phyloP scores from a whole-genome alignment of 1,140 invertebrate species.

The Temnothorax nylanderi region DNA sequence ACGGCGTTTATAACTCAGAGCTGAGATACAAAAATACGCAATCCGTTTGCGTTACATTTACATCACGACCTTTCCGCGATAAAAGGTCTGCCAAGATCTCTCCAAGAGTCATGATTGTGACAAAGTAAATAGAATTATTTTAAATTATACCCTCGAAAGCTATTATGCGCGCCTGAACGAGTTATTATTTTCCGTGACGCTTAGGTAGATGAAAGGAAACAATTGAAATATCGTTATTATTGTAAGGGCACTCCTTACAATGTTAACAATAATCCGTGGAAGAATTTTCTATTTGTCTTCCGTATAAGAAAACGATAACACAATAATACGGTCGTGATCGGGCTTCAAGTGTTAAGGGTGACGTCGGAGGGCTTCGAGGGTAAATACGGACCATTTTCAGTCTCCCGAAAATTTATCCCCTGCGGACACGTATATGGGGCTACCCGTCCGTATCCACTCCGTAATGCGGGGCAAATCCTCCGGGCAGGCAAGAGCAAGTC shows the following conservation, averaged over 20 bases:
- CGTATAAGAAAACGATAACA: background rate
- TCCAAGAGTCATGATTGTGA: background rate
- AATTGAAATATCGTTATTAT: background rate
- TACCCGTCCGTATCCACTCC: conserved; percentile 26
- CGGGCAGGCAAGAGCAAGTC: conserved; percentile 10
- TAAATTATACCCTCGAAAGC: conserved; percentile 17
- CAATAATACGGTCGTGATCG: conserved; percentile 8
- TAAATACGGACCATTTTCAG: conserved; percentile 39
- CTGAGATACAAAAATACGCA: background rate
- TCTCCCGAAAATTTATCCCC: conserved; percentile 43
- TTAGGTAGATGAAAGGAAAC: background rate
- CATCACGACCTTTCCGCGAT: background rate
- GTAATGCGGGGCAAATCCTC: conserved; percentile 35
- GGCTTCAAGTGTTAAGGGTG: conserved; percentile 11
- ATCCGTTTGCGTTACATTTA: conserved; percentile 14
- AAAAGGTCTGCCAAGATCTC: background rate
- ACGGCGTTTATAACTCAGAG: background rate
- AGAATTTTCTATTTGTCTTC: background rate
- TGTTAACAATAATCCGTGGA: background rate
- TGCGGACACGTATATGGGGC: conserved; percentile 17
- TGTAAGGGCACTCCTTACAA: background rate
- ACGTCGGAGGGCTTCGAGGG: background rate
- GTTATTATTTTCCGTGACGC: background rate
- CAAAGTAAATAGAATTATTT: background rate
- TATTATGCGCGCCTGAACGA: background rate